Conservation (phyloP, 2,888 invertebrate species). For the Ophion slaviceki region DNA sequence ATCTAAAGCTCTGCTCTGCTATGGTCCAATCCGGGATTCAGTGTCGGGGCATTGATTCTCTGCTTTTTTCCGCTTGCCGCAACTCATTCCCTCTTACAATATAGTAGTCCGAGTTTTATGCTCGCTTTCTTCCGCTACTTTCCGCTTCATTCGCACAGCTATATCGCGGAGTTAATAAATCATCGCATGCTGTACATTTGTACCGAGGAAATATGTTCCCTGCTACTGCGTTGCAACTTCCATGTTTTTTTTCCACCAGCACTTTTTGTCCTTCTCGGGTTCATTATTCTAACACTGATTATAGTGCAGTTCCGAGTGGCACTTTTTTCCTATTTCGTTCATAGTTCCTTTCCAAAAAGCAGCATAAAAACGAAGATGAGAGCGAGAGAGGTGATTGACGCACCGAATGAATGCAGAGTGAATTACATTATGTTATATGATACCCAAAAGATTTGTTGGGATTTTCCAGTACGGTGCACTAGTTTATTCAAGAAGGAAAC, state of each 20-base stretch:
- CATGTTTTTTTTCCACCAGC: background rate
- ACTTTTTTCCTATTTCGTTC: background rate
- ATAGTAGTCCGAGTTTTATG: slow-evolving; percentile 32
- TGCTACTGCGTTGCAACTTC: background rate
- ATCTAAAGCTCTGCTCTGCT: background rate
- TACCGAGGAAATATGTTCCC: slow-evolving; percentile 13
- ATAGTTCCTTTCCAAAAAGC: background rate
- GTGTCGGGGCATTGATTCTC: slow-evolving; percentile 13
- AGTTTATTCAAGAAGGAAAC: slow-evolving; percentile 12
- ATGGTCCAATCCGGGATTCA: slow-evolving; percentile 1
- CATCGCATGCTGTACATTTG: slow-evolving; percentile 10
- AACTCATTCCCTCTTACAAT: slow-evolving; percentile 4
- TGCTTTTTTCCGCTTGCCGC: background rate
- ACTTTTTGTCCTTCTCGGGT: slow-evolving; percentile 1
- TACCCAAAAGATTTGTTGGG: slow-evolving; percentile 12
- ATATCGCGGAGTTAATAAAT: slow-evolving; percentile 33
- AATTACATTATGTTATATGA: slow-evolving; percentile 1
- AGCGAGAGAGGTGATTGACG: background rate
- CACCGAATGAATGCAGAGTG: background rate
- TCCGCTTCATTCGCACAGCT: slow-evolving; percentile 21
- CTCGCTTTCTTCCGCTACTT: slow-evolving; percentile 23
- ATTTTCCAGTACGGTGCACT: slow-evolving; percentile 7
- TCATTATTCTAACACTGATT: slow-evolving; percentile 31
- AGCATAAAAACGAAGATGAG: background rate
- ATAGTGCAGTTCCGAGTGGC: background rate